Evolutionary conservation across 2,888 invertebrate genomes (phyloP).

Genomic region (Drosophila fungiperda): DNA sequence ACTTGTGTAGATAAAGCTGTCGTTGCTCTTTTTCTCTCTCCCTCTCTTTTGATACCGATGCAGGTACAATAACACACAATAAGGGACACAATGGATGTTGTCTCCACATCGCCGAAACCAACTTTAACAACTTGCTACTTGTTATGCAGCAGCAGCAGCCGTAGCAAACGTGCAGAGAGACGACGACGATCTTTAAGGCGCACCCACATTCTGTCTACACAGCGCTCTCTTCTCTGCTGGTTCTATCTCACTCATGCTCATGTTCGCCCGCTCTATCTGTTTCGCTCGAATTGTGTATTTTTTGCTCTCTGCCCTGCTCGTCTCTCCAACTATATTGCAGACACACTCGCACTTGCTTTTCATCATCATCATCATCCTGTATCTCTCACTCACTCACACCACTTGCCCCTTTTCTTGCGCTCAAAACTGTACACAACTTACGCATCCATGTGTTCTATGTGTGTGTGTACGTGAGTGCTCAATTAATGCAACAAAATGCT

Average conservation of each 20-base stretch:
- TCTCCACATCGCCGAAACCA: slow-evolving; percentile 9
- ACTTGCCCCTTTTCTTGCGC: slow-evolving; percentile 10
- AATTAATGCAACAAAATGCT: slow-evolving; percentile 58
- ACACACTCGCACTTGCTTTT: background rate
- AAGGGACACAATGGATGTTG: slow-evolving; percentile 1
- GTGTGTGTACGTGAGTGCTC: slow-evolving; percentile 33
- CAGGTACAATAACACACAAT: slow-evolving; percentile 33
- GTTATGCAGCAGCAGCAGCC: slow-evolving; percentile 53
- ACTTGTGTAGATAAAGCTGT: slow-evolving; percentile 36
- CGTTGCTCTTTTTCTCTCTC: slow-evolving; percentile 8
- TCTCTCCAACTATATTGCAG: slow-evolving; percentile 14
- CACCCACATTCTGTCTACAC: slow-evolving; percentile 58
- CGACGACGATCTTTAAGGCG: slow-evolving; percentile 48
- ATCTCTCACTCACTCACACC: slow-evolving; percentile 17
- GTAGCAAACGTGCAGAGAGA: slow-evolving; percentile 38
- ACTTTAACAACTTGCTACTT: slow-evolving; percentile 58
- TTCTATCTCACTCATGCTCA: slow-evolving; percentile 17
- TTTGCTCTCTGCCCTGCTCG: slow-evolving; percentile 1
- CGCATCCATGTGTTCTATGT: background rate
- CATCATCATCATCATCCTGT: background rate
- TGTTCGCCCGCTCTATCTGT: slow-evolving; percentile 5
- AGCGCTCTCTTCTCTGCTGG: slow-evolving; percentile 29
- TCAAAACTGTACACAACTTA: slow-evolving; percentile 9
- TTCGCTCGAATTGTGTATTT: background rate
- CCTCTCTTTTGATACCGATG: slow-evolving; percentile 9